Evolutionary conservation across 2,797 vertebrate species (phyloP), one percentile per base, ranked within the genome.

Genomic region (Microctenopoma steveboyesi): DNA sequence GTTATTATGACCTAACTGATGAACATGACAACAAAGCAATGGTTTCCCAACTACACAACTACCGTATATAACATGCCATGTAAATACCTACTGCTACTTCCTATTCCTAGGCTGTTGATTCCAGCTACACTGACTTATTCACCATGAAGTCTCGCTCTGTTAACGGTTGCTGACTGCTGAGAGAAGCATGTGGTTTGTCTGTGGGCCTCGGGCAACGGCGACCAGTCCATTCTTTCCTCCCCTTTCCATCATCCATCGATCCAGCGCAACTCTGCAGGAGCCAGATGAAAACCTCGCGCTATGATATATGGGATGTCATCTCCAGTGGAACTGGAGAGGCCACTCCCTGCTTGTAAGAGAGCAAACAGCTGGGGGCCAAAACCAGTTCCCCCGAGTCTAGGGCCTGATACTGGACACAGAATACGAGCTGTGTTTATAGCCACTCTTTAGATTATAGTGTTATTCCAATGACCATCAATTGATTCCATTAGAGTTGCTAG

Each of bases 261-360:
- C 83, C 77, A 53, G 68, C 33, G 27, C 85, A 87, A 85, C 86
- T 90, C 81, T 78, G 86, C 85, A 89, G 86, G 76, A 89, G 81
- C 81, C 74, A 78, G 84, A 86, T 81, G 82, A 91, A 89, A 89
- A 86, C 76, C 81, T 79, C 81, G 78, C 27, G 53, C 81, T 83
- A 73, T 89, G 92, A 92, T 92, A 91, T 92, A 92, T 93, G 84
- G 83, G 80, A 86, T 75, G 77, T 84, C 86, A 80, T 88, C 76
- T 88, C 69, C 69, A 58, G 61, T 71, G 73, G 66, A 78, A 81
- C 82, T 45, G 10, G 46, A 18, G 46, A 28, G 62, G 79, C 68
- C 68, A 77, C 74, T 58, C 80, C 68, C 60, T 65, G 16, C 11
- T n/a, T 58, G 50, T 45, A 60, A 62, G 42, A 66, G 52, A 79